Evolutionary conservation across 1,140 invertebrate genomes (phyloP).

Genomic region (Ptiloglossa arizonensis): DNA sequence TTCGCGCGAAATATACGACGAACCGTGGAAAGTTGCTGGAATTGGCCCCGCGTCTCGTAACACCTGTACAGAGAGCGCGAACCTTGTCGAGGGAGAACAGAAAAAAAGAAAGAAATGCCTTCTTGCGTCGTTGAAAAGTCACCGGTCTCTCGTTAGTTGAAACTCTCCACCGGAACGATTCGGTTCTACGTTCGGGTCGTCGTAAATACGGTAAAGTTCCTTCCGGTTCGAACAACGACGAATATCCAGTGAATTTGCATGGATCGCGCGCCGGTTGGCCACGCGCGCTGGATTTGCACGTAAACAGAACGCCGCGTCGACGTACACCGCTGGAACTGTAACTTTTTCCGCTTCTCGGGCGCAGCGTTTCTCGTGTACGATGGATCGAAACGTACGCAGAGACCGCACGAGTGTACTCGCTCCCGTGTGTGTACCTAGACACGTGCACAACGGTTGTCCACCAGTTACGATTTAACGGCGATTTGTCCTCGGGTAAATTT

Average conservation of each 20-base stretch:
- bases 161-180: slow-evolving; percentile 1
- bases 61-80: slow-evolving; percentile 16
- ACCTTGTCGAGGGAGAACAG: too few species aligned
- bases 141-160: not conserved
- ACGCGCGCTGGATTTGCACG: slow-evolving; percentile 23
- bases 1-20: slow-evolving; percentile 36
- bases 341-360: too few species aligned
- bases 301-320: not conserved
- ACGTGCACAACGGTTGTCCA: too few species aligned
- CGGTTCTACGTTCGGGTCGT: not conserved
- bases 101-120: not conserved
- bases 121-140: not conserved
- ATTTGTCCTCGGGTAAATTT: too few species aligned
- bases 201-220: not conserved
- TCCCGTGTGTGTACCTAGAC: too few species aligned
- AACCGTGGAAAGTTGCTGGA: slow-evolving; percentile 29
- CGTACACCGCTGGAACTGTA: not conserved
- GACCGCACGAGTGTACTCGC: too few species aligned
- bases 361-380: too few species aligned
- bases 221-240: not conserved
- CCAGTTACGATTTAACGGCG: too few species aligned
- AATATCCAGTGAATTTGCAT: not conserved
- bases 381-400: too few species aligned
- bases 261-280: not conserved
- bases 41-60: slow-evolving; percentile 13